Base-by-base conservation (phyloP, 1,140 invertebrate genomes). In the Papilio polytes region DNA sequence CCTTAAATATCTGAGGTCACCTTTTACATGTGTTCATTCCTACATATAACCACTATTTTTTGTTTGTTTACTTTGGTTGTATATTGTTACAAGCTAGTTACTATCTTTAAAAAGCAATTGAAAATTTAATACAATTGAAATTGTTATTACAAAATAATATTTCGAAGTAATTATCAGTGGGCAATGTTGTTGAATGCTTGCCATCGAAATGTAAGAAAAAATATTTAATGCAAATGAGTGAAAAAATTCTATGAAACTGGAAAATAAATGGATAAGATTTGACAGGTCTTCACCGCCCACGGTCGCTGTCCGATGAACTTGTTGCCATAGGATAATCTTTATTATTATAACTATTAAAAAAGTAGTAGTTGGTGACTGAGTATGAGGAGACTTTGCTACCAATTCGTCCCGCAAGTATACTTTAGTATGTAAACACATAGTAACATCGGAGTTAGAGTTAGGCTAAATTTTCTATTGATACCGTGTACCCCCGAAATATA, bases 151-250 rank as follows among this genome's bases (percentile, higher is more conserved):
- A 63, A 26, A 26, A 31, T 36, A 70, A 13, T 70, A 26, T 70
- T 7, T 41, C 36, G 7, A 15, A 70, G 12, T 36, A 70, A 70
- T 70, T 70, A 70, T 70, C 22, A 70, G 12, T 70, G 26, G 31
- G 0, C 26, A 63, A 73, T 66, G 13, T 76, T 12, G 18, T 78
- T 46, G 63, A 70, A 80, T 78, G 56, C 80, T 83, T 80, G 53
- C 80, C 74, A 81, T 74, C 84, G 59, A 81, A 85, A 87, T 81
- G 81, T 83, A 78, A 84, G 83, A 85, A 87, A 89, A 87, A 91
- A 85, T 84, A 80, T 86, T 78, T 44, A n/a, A 93, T 93, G 90
- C 83, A 89, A 93, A 93, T 92, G 80, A 88, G 81, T 74, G 46
- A 78, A 89, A 88, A n/a, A 78, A 85, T 73, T 74, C 82, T 83